Percentiles rank a stretch among this genome's conserved stretches.
These are phyloP conservation scores for Cylindroiulus punctatus DNA, from an alignment of 2,888 invertebrate species.

Conservation along the genomic window DNA sequence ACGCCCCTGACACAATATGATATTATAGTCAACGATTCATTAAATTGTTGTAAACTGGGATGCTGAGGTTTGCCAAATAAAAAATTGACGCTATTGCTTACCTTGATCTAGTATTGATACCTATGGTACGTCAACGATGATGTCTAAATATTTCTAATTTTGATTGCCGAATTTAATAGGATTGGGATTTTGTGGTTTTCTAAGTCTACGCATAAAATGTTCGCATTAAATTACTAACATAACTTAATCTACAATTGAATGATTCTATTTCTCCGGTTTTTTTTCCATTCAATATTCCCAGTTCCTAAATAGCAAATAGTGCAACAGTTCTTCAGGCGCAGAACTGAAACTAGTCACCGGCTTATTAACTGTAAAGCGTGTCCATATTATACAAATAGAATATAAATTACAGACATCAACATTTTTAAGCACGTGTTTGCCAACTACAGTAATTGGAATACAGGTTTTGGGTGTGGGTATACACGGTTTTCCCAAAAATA, in stretches of 20 bases:
- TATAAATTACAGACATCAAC: background rate
- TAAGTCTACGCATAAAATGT: no score
- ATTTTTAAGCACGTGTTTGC: background rate
- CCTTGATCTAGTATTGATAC: constrained; percentile 31
- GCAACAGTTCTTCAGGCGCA: background rate
- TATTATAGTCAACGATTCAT: background rate
- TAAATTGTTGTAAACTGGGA: background rate
- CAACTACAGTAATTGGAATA: background rate
- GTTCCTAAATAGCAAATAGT: background rate
- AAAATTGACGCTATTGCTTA: background rate
- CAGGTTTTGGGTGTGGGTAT: background rate
- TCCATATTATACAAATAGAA: background rate
- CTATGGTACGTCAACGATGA: background rate
- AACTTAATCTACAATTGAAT: no score
- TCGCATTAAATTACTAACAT: no score
- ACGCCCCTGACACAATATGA: constrained; percentile 8
- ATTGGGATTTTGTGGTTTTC: no score
- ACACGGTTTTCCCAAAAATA: constrained; percentile 42
- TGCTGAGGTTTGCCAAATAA: background rate
- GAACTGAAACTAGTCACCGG: background rate
- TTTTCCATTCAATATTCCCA: background rate
- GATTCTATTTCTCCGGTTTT: background rate
- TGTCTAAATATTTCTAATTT: no score
- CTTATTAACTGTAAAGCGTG: background rate
- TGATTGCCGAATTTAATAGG: no score